Evolutionary conservation across 2,888 invertebrate genomes (phyloP), one percentile per base, ranked within the genome.

Genomic region (Tanytarsus gracilentus): DNA sequence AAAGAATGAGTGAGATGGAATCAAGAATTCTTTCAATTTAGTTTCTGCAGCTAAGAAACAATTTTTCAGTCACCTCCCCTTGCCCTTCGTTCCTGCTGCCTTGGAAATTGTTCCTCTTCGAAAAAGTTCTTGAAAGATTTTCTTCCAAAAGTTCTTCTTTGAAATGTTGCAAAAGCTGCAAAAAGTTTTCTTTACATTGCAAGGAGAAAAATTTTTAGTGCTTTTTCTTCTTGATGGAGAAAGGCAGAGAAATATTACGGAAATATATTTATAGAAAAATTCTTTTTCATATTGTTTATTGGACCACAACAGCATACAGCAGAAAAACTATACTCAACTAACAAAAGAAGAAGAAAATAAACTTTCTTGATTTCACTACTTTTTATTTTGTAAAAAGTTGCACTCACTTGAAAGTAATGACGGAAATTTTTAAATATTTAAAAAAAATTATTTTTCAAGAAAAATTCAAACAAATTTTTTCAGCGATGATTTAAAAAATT

Each of bases 81-180:
- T n/a, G n/a, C n/a, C n/a, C n/a, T n/a, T n/a, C n/a, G n/a, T n/a
- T n/a, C n/a, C n/a, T n/a, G n/a, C n/a, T n/a, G n/a, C n/a, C n/a
- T n/a, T n/a, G n/a, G n/a, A n/a, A n/a, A n/a, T n/a, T n/a, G n/a
- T n/a, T n/a, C n/a, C n/a, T n/a, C n/a, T n/a, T n/a, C n/a, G 18
- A 21, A 44, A 44, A 44, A 44, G 44, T 44, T 44, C 44, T 44
- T 44, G 44, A 44, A 44, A 44, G 44, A 44, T 44, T 44, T 44
- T 23, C 9, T 44, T 44, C 21, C 18, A 44, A 44, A 44, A 9
- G 18, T 21, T 40, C 16, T 40, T 40, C 40, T 18, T 40, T 40
- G 18, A 11, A 40, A 40, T 36, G n/a, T 36, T 36, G 14, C 36
- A 36, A 14, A n/a, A n/a, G 2, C 21, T 40, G 18, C 44, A 23